phyloP scores from a whole-genome alignment of 2,888 invertebrate genomes.

The Athalia cordata region DNA sequence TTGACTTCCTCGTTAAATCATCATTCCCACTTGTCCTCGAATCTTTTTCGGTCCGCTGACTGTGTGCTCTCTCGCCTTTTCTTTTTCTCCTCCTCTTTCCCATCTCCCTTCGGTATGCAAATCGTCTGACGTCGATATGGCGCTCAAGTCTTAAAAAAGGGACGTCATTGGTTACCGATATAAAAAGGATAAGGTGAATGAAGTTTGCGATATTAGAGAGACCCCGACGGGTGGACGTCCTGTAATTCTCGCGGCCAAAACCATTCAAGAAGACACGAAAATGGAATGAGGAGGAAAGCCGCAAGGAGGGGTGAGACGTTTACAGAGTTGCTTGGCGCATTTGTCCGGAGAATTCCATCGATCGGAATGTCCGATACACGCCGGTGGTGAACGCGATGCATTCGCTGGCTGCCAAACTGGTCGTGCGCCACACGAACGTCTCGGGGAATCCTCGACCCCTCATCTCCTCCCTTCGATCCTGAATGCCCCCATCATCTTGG shows the following conservation, averaged over 20 bases:
- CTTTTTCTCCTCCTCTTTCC: background rate
- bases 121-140: constrained; percentile 6
- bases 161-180: constrained; percentile 22
- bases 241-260: constrained; percentile 30
- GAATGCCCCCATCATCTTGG: background rate
- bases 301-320: constrained; percentile 31
- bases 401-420: constrained; percentile 37
- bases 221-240: background rate
- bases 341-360: constrained; percentile 51
- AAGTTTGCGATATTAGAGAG: constrained; percentile 32
- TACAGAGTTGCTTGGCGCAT: constrained; percentile 56
- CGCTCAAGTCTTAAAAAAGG: background rate
- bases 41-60: background rate
- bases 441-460: constrained; percentile 14
- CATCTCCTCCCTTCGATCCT: background rate
- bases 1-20: constrained; percentile 18
- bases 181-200: constrained; percentile 29
- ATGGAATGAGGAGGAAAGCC: background rate
- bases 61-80: background rate
- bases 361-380: constrained; percentile 42
- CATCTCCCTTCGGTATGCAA: constrained; percentile 14
- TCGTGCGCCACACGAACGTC: constrained; percentile 33
- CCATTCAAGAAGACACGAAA: constrained; percentile 1
- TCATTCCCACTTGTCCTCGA: background rate
- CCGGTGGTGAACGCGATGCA: constrained; percentile 29